Conservation (phyloP, 2,888 invertebrate species). For the Acleris holmiana region DNA sequence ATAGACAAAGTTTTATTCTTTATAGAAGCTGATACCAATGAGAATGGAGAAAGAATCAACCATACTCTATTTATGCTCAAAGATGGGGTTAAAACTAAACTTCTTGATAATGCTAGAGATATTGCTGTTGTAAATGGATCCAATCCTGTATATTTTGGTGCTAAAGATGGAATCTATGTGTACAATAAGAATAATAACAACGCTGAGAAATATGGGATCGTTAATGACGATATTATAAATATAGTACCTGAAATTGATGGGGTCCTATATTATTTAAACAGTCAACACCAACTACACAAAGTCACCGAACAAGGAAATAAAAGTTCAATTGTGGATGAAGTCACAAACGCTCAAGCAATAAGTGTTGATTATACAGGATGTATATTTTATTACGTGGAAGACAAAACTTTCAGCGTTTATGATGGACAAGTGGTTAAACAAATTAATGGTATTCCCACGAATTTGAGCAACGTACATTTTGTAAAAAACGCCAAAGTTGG, state of each 20-base stretch:
- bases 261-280: constrained; percentile 38
- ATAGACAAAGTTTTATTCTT: constrained; percentile 48
- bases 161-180: constrained; percentile 58
- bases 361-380: constrained; percentile 38
- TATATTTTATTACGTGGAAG: constrained; percentile 37
- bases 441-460: not conserved
- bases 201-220: constrained; percentile 59
- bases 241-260: constrained; percentile 55
- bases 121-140: constrained; percentile 50
- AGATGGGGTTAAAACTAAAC: constrained; percentile 46
- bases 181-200: constrained; percentile 49
- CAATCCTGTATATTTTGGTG: constrained; percentile 54
- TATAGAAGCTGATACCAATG: constrained; percentile 43
- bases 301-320: constrained; percentile 35
- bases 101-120: constrained; percentile 56
- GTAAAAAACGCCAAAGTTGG: not conserved
- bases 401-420: constrained; percentile 33
- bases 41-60: too few species aligned
- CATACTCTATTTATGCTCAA: constrained; percentile 21
- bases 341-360: constrained; percentile 35
- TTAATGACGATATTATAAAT: constrained; percentile 56
- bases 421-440: constrained; percentile 9
- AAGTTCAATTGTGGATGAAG: constrained; percentile 24
- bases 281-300: constrained; percentile 35
- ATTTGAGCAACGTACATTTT: constrained; percentile 13